These are phyloP conservation scores for Oxyruncus cristatus DNA, from an alignment of 2,113 vertebrate species.

Conservation along the genomic window DNA sequence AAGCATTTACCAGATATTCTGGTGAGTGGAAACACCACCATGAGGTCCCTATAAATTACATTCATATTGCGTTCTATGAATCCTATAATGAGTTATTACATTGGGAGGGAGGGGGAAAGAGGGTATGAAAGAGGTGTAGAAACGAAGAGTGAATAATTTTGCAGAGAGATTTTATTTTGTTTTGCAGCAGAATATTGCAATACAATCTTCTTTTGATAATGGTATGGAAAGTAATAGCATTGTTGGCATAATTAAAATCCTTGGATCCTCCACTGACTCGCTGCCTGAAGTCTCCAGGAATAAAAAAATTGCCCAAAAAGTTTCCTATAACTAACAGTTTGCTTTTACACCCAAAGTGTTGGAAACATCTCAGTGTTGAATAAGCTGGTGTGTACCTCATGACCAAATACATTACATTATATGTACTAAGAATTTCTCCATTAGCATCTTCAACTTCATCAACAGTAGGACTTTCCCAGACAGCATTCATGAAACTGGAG, in stretches of 20 bases:
- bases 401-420: not conserved
- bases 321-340: not conserved
- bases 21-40: not conserved
- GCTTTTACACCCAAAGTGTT: not conserved
- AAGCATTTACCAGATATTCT: not conserved
- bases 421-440: not conserved
- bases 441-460: not conserved
- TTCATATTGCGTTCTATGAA: not conserved
- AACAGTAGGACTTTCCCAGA: not conserved
- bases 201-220: not conserved
- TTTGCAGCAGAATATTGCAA: not conserved
- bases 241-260: not conserved
- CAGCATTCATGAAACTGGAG: not conserved
- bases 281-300: not conserved
- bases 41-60: not conserved
- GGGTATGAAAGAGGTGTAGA: not conserved
- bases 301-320: not conserved
- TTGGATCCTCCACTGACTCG: not conserved
- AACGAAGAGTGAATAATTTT: not conserved
- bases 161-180: not conserved
- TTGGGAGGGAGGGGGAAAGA: fast-evolving
- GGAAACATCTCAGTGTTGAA: not conserved
- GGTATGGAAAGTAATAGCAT: not conserved
- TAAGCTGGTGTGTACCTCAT: not conserved
- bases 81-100: not conserved